Evolutionary conservation across 1,140 invertebrate species (phyloP).

Genomic region (Euura lappo): DNA sequence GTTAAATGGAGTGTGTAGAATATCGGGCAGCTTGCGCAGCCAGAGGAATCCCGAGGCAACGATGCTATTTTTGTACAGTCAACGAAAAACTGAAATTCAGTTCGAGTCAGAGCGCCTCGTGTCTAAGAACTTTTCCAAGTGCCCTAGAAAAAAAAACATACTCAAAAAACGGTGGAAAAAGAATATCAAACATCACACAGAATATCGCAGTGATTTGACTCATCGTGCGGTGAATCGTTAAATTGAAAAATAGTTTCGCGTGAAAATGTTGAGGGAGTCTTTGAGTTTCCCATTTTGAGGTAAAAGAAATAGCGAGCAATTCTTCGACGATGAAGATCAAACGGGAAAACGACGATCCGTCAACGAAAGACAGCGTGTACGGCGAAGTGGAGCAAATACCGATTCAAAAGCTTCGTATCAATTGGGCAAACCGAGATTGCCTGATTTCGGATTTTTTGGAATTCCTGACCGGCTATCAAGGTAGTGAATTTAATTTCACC

Average conservation of each 20-base stretch:
- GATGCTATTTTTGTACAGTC: slow-evolving; percentile 2
- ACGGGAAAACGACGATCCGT: neutral
- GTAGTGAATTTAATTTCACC: slow-evolving; percentile 35
- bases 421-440: slow-evolving; percentile 47
- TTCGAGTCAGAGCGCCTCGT: neutral
- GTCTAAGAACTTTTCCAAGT: neutral
- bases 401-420: slow-evolving; percentile 47
- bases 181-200: neutral
- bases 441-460: slow-evolving; percentile 57
- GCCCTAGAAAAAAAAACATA: neutral
- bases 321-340: slow-evolving; percentile 4
- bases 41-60: slow-evolving; percentile 1
- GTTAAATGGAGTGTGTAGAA: neutral
- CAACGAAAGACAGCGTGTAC: slow-evolving; percentile 7
- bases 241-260: too few relatives aligned
- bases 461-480: slow-evolving; percentile 61
- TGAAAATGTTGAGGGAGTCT: too few relatives aligned
- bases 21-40: slow-evolving; percentile 3
- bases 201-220: neutral
- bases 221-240: too few relatives aligned
- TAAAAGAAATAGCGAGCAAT: too few relatives aligned
- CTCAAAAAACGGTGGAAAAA: neutral
- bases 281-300: too few relatives aligned
- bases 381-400: slow-evolving; percentile 31
- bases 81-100: slow-evolving; percentile 5